Conservation (phyloP, 2,888 invertebrate species). For the Lacanobia wlatinum region DNA sequence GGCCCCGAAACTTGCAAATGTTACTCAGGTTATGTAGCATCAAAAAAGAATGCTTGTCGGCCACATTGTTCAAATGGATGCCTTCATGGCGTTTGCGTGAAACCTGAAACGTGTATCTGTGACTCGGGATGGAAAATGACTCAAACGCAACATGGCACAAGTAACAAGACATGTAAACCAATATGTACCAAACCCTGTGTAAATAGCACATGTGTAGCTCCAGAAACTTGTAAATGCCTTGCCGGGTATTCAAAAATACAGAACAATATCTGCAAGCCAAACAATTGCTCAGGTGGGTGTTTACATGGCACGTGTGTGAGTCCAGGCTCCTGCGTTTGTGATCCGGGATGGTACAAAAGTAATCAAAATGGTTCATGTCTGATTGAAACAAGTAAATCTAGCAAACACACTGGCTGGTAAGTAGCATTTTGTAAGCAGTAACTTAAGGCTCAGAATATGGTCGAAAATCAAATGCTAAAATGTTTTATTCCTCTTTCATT, state of each 20-base stretch:
- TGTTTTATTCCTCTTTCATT: background rate
- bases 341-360: conserved; percentile 23
- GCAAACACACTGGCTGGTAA: conserved; percentile 25
- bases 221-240: conserved; percentile 46
- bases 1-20: conserved; percentile 46
- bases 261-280: too few species aligned
- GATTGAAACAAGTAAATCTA: background rate
- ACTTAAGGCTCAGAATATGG: background rate
- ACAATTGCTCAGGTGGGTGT: conserved; percentile 28
- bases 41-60: conserved; percentile 17
- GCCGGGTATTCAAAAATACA: conserved; percentile 8
- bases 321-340: conserved; percentile 35
- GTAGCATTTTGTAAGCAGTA: background rate
- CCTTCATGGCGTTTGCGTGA: conserved; percentile 2
- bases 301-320: conserved; percentile 25
- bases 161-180: conserved; percentile 16
- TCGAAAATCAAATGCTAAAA: background rate
- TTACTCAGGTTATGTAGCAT: conserved; percentile 14
- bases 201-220: conserved; percentile 33
- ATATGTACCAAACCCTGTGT: conserved; percentile 29
- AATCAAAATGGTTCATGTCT: conserved; percentile 13
- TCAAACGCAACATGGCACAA: background rate
- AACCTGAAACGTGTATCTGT: conserved; percentile 35
- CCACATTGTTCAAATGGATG: conserved; percentile 43
- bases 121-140: conserved; percentile 1